Conservation (phyloP, 1,140 invertebrate species). For the Adelges cooleyi region DNA sequence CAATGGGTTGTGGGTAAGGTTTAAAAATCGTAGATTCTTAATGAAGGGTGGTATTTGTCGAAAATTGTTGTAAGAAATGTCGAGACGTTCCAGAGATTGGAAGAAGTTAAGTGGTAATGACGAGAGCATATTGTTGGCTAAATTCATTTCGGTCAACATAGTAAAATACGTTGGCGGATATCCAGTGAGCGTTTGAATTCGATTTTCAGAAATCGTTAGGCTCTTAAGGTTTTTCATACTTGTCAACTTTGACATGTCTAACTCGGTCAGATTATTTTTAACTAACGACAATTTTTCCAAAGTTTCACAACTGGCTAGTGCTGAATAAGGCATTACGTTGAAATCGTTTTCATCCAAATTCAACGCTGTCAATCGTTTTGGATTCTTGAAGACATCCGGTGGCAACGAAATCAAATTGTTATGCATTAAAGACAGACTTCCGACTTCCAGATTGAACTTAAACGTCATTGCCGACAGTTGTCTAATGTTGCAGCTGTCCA, state of each 20-base stretch:
- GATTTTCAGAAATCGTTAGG: slow-evolving; percentile 62
- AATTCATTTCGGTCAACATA: slow-evolving; percentile 55
- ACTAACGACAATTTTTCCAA: slow-evolving; percentile 42
- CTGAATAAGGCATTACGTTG: slow-evolving; percentile 59
- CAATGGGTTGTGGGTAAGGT: slow-evolving; percentile 70
- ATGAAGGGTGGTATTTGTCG: slow-evolving; percentile 66
- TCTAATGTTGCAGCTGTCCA: slow-evolving; percentile 55
- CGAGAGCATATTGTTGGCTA: slow-evolving; percentile 61
- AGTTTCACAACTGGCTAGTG: slow-evolving; percentile 57
- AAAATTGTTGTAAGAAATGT: slow-evolving; percentile 70
- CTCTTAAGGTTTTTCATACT: slow-evolving; percentile 58
- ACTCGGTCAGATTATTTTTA: slow-evolving; percentile 53
- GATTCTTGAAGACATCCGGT: slow-evolving; percentile 52
- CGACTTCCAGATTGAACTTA: slow-evolving; percentile 57
- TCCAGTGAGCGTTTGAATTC: slow-evolving; percentile 60
- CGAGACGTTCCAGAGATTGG: slow-evolving; percentile 56
- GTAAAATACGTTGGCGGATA: slow-evolving; percentile 62
- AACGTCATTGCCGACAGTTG: slow-evolving; percentile 55
- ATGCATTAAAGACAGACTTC: slow-evolving; percentile 55
- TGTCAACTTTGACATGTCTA: slow-evolving; percentile 65
- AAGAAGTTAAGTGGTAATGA: slow-evolving; percentile 73
- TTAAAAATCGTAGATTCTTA: slow-evolving; percentile 58
- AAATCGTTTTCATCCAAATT: slow-evolving; percentile 60
- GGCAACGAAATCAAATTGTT: slow-evolving; percentile 55
- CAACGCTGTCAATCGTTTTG: slow-evolving; percentile 62